phyloP scores from a whole-genome alignment of 2,888 invertebrate species.

The Oligia latruncula region DNA sequence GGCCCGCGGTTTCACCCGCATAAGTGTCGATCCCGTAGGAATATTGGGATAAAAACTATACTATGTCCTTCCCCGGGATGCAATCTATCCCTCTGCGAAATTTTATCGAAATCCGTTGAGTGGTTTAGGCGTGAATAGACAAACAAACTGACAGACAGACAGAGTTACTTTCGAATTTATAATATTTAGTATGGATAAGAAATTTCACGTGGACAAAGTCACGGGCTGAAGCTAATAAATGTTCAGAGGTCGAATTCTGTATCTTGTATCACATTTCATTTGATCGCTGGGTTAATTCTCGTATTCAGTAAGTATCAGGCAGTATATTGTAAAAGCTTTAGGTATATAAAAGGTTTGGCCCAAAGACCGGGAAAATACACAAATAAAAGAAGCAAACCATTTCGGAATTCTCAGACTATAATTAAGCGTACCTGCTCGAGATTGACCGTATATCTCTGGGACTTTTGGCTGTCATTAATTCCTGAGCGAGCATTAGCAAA shows the following conservation, averaged over 20 bases:
- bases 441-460: not conserved
- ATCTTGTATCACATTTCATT: not conserved
- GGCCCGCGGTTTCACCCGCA: too few relatives aligned
- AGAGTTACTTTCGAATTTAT: too few relatives aligned
- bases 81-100: too few relatives aligned
- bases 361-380: not conserved
- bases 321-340: not conserved
- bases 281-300: too few relatives aligned
- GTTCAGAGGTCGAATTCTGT: not conserved
- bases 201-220: too few relatives aligned
- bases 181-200: too few relatives aligned
- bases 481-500: not conserved
- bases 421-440: not conserved
- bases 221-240: not conserved
- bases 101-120: too few relatives aligned
- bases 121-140: too few relatives aligned
- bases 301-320: not conserved
- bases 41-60: too few relatives aligned
- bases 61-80: too few relatives aligned
- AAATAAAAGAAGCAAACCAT: constrained; percentile 28
- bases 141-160: too few relatives aligned
- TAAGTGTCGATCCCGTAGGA: too few relatives aligned
- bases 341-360: not conserved
- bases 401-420: not conserved
- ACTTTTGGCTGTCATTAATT: not conserved